Conservation (phyloP, 2,888 invertebrate genomes). For the Conchocele bisecta region DNA sequence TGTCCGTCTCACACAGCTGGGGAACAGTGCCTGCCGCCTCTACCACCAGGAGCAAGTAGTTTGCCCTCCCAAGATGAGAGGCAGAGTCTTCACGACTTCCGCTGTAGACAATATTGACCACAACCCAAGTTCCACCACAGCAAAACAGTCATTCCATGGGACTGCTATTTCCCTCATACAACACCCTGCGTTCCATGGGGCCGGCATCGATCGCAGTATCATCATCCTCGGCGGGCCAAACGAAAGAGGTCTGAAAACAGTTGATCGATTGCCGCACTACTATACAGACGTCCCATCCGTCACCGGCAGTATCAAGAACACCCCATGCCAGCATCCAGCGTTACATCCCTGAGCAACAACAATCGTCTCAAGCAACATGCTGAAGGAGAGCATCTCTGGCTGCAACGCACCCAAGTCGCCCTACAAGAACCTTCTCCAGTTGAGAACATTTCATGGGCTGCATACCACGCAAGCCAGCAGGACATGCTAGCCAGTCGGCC, state of each 20-base stretch:
- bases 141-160: constrained; percentile 57
- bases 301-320: too few relatives aligned
- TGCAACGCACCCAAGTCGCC: too few relatives aligned
- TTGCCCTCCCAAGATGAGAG: constrained; percentile 38
- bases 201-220: not conserved
- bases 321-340: too few relatives aligned
- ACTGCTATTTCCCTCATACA: constrained; percentile 50
- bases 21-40: constrained; percentile 19
- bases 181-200: constrained; percentile 12
- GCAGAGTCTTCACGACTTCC: constrained; percentile 42
- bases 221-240: too few relatives aligned
- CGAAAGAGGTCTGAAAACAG: not conserved
- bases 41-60: constrained; percentile 34
- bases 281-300: constrained; percentile 4
- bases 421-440: too few relatives aligned
- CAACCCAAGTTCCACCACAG: too few relatives aligned
- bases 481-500: too few relatives aligned
- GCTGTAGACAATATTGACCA: constrained; percentile 57
- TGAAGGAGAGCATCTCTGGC: too few relatives aligned
- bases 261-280: not conserved
- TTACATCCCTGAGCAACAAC: too few relatives aligned
- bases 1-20: constrained; percentile 35
- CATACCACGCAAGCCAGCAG: constrained; percentile 26
- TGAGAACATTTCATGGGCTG: constrained; percentile 34
- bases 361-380: too few relatives aligned